Evolutionary conservation across 2,888 invertebrate species (phyloP), one percentile per base, ranked within the genome.

Genomic region (Minunthozetes semirufus): DNA sequence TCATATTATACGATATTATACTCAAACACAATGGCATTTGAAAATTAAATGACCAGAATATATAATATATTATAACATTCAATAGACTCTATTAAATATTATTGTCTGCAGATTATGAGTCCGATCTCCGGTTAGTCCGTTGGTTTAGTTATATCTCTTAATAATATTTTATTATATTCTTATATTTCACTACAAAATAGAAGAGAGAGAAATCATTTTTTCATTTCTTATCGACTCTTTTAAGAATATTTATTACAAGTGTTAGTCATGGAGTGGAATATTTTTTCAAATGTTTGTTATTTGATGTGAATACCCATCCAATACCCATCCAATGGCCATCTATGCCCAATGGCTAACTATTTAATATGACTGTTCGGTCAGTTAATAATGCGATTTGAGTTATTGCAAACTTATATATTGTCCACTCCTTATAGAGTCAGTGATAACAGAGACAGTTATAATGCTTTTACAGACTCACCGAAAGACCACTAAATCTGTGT

Each of bases 191-290:
- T 19, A 27, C 33, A 19, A 38, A 61, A 15, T 33, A 63, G 27
- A 22, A 22, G 22, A 19, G 29, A 19, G 29, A 68, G 42, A 19
- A n/a, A 68, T 11, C 1, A 19, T 68, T 68, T 68, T 46, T 61
- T 33, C 29, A 61, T 17, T 61, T 42, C 68, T 68, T 68, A 68
- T 68, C 68, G 38, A 38, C 42, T 42, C 15, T 68, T 68, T 68
- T 68, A 68, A 68, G 68, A 68, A 68, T 68, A 68, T 68, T 68
- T 68, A 68, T 68, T 68, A 68, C 68, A 68, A 68, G 42, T 68
- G 68, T 68, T 68, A 42, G 38, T 22, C 22, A 22, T 42, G 42
- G 22, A 27, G 61, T 68, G 38, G 38, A 68, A 33, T 61, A 61
- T 61, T 27, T 61, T 61, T 68, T 33, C 22, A 63, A 63, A 63